Percentiles rank a stretch among this genome's conserved stretches.
phyloP scores from a whole-genome alignment of 1,140 invertebrate genomes.

The Megalonaias nervosa region DNA sequence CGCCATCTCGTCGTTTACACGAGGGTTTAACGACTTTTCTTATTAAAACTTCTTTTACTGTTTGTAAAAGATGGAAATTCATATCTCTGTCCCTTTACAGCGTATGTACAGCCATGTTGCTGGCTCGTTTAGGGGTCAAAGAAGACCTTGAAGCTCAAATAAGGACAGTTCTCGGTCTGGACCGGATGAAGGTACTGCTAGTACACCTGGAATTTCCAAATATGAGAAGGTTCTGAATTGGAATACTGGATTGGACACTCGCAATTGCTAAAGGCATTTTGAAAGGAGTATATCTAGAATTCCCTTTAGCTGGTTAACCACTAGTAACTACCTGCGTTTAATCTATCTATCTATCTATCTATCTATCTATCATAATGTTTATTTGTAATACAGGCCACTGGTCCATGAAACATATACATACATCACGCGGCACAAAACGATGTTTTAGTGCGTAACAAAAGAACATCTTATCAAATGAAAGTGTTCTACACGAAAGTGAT shows the following conservation, averaged over 20 bases:
- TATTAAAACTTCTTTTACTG: conserved; percentile 2
- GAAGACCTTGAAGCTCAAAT: conserved; percentile 80
- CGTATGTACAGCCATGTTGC: conserved; percentile 77
- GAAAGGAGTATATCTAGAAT: background rate
- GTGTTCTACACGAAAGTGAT: no score
- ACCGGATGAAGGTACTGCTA: conserved; percentile 3
- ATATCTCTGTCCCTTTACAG: conserved; percentile 79
- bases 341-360: no score
- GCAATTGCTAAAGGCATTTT: conserved; percentile 84
- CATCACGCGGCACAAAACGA: no score
- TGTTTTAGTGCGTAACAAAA: no score
- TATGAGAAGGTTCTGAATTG: conserved; percentile 7
- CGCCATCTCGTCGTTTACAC: no score
- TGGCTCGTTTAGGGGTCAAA: conserved; percentile 79
- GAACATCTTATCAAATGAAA: no score
- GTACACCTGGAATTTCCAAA: conserved; percentile 26
- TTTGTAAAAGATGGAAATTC: conserved; percentile 65
- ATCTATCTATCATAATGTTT: no score
- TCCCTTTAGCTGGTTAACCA: background rate
- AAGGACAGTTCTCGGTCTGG: conserved; percentile 29
- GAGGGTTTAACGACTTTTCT: conserved; percentile 4
- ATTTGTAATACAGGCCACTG: no score
- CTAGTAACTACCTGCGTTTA: no score
- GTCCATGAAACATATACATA: no score
- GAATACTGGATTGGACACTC: conserved; percentile 74